Evolutionary conservation across 2,797 vertebrate genomes (phyloP).

Genomic region (Hirundo rustica): DNA sequence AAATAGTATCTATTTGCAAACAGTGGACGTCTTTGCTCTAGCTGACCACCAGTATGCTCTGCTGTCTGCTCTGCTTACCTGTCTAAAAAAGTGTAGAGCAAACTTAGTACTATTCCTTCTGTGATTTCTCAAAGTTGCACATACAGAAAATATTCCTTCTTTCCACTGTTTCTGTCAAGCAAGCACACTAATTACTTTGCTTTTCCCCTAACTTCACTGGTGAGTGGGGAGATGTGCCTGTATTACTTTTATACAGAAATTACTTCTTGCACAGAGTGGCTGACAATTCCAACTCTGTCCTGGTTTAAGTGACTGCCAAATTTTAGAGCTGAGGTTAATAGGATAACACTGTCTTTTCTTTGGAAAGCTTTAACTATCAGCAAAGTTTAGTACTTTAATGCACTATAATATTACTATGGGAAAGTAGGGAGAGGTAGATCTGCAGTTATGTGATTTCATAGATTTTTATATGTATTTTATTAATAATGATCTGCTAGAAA

Average conservation of each 20-base stretch:
- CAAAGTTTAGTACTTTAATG: background rate
- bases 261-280: background rate
- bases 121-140: constrained; percentile 15
- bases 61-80: background rate
- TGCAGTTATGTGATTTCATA: background rate
- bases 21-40: background rate
- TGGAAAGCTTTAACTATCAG: background rate
- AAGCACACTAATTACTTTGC: background rate
- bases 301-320: background rate
- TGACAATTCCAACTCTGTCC: background rate
- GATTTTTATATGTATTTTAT: background rate
- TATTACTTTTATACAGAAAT: background rate
- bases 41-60: background rate
- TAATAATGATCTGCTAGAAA: background rate
- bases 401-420: background rate
- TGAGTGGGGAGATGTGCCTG: background rate
- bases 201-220: background rate
- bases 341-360: background rate
- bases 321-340: background rate
- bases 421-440: background rate
- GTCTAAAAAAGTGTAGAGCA: background rate
- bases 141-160: background rate
- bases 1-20: background rate
- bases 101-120: background rate
- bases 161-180: background rate